phyloP scores from a whole-genome alignment of 30 jellyfish, hydroid and myxozoan genomes.

The Calvadosia cruxmelitensis region DNA sequence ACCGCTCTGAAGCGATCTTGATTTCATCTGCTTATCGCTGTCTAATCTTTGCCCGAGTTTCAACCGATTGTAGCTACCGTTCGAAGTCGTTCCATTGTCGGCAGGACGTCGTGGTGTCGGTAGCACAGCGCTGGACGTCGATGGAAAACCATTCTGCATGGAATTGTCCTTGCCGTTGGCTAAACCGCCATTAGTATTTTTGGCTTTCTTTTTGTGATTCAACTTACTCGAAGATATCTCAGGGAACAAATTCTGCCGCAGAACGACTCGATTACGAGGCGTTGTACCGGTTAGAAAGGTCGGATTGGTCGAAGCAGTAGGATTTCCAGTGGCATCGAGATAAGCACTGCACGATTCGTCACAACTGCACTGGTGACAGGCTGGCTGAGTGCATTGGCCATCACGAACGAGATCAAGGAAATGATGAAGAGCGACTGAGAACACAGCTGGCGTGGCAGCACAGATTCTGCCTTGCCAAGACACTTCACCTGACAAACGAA shows the following conservation, averaged over 20 bases:
- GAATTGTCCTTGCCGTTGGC: no score
- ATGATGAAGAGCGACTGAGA: constrained; percentile 18
- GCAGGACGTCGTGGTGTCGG: background rate
- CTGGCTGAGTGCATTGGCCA: background rate
- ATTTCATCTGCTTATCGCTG: background rate
- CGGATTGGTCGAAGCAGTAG: background rate
- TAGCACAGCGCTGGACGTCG: background rate
- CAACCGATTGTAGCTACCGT: background rate
- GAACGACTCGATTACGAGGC: background rate
- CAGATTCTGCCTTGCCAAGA: constrained; percentile 54
- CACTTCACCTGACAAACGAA: constrained; percentile 8
- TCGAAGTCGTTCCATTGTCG: background rate
- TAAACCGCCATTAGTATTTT: background rate
- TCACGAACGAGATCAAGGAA: constrained; percentile 15
- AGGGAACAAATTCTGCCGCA: constrained; percentile 13
- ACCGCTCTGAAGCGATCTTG: background rate
- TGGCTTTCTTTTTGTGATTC: background rate
- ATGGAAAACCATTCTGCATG: no score
- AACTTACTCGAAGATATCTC: background rate
- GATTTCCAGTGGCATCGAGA: background rate
- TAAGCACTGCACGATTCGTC: background rate
- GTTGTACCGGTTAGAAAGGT: background rate
- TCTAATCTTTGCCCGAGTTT: background rate
- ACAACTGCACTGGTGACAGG: background rate
- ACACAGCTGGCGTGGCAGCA: constrained; percentile 24